Evolutionary conservation across 1,140 invertebrate genomes (phyloP), one percentile per base, ranked within the genome.

Genomic region (Drosophila sulfurigaster): DNA sequence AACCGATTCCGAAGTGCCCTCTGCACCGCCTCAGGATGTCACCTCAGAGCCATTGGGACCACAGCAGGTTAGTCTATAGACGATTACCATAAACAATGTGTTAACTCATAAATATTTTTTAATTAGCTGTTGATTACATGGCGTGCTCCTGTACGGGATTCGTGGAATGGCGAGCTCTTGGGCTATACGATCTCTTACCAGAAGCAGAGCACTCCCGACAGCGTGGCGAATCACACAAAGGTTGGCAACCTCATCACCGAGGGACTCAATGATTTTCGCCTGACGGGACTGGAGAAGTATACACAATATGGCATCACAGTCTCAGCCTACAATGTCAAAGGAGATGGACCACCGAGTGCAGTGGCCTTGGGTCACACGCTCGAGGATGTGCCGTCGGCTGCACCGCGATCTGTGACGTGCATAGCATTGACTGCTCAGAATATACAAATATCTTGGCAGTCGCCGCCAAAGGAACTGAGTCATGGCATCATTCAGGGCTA

Each of bases 401-500:
- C 95, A 2, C 96, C 96, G n/a, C 93, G 94, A 60, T 93, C 94
- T 25, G 94, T 96, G 16, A 93, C 94, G 1, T 96, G 96, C 82
- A 93, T 94, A 10, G 93, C 95, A 1, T 91, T 96, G 10, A 96
- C 95, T 8, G 95, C 96, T 3, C 94, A 96, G 68, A 96, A 95
- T 80, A 94, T 97, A 62, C 95, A 96, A 92, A 94, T 97, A 46
- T 95, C 95, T 4, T 97, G 96, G 96, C 94, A 95, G 58, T 94
- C 96, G 2, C 96, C 96, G 1, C 95, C 95, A 1, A 92, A 94
- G 25, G 94, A 95, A 65, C 94, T 94, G 41, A 93, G 94, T 79
- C 95, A 97, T 79, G 97, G 97, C 8, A 93, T 96, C 52, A 95
- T 97, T 43, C 95, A 96, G 82, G 96, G 96, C 1, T 98, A 97